Evolutionary conservation across 2,888 invertebrate genomes (phyloP), one percentile per base, ranked within the genome.

Genomic region (Oxycera nigricornis): DNA sequence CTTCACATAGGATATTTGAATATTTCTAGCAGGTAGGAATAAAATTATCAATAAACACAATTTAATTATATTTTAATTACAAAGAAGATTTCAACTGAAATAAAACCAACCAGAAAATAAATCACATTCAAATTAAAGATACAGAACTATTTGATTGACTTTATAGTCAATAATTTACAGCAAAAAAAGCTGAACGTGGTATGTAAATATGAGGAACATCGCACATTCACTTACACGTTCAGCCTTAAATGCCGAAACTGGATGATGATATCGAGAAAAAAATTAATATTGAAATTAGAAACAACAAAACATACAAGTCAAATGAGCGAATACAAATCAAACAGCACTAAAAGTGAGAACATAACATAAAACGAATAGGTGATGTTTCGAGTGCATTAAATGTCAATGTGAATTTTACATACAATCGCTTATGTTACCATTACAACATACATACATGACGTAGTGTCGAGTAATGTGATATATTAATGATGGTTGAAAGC

Each of bases 401-500:
- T 55, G 55, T 68, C n/a, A 28, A 50, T 26, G 68, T 68, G 68
- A 68, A 35, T 50, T 62, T 30, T 59, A 55, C 30, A 59, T 24
- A 28, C 50, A 17, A 39, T 68, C 39, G 31, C 28, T 17, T 52
- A 31, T 70, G 55, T 55, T 46, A 70, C 22, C 30, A 70, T 70
- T 52, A 46, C 26, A 55, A 70, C 17, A 31, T 70, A 52, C 30
- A 52, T 52, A 35, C 31, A 52, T n/a, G 39, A 20, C 20, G 55
- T 55, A 24, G 11, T 65, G 14, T 70, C 11, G 9, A 30, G 22
- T 31, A 70, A 22, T 31, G 31, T 68, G 65, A 7, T 22, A 50
- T 70, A 55, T 70, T 55, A 70, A 70, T 70, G 70, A 52, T 68
- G 70, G 26, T 26, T 65, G 9, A 52, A 68, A 68, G 68, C 46